These are phyloP conservation scores for Rhadina sibilatrix DNA, from an alignment of 2,113 vertebrate genomes.

Conservation along the genomic window DNA sequence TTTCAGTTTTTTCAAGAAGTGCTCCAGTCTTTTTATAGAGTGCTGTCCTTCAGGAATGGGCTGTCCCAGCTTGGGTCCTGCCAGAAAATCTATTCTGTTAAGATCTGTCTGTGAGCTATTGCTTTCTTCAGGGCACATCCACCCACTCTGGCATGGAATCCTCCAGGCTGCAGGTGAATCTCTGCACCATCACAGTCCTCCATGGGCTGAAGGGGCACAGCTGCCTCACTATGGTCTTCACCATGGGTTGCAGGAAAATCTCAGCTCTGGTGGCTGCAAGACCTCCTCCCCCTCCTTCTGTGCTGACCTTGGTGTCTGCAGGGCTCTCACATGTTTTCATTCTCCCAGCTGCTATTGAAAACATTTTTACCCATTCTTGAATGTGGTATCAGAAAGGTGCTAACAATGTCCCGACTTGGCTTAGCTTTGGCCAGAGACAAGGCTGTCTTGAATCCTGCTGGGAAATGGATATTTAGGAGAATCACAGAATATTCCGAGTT, in stretches of 20 bases:
- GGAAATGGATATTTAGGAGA: neutral
- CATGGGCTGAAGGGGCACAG: neutral
- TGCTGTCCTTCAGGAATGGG: neutral
- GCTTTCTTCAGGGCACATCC: neutral
- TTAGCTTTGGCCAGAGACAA: neutral
- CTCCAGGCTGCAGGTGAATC: neutral
- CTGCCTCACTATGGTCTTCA: neutral
- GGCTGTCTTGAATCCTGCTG: neutral
- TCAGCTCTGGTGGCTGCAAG: neutral
- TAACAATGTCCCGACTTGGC: rapidly evolving
- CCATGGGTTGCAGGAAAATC: neutral
- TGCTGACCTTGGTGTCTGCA: neutral
- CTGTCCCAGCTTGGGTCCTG: neutral
- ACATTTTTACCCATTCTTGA: neutral
- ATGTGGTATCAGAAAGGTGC: neutral
- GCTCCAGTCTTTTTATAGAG: neutral
- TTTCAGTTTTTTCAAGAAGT: neutral
- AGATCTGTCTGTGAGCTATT: neutral
- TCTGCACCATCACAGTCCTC: neutral
- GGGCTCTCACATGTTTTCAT: neutral
- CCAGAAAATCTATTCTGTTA: neutral
- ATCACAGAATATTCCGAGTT: neutral
- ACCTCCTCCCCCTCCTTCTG: neutral
- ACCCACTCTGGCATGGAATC: rapidly evolving
- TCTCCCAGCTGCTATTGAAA: neutral